Evolutionary conservation across 2,888 invertebrate species (phyloP), one percentile per base, ranked within the genome.

Genomic region (Melieria crassipennis): DNA sequence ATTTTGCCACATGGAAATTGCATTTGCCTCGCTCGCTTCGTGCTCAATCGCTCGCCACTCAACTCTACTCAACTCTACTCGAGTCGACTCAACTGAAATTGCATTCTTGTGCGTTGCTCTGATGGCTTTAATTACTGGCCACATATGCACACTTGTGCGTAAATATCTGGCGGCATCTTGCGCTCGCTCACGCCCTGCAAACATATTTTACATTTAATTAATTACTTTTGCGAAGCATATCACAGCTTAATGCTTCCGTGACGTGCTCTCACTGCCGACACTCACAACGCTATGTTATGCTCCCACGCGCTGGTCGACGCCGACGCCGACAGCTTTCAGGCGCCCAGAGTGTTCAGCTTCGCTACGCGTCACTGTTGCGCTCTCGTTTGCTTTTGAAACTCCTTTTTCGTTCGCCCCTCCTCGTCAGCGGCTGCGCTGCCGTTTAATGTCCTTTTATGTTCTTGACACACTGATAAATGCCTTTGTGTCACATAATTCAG

Each of bases 391-490:
- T 7, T 62, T 46, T 48, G 7, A 45, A 45, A 45, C 62, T 5
- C 47, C 45, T 47, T 48, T 47, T 16, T 62, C 13, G 52, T 30
- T 30, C 3, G 30, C 30, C 30, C 30, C 30, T 2, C 30, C 3
- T 2, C 30, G 2, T 30, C 30, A 30, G 30, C 30, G 30, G 2
- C 30, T 30, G 30, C 52, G 48, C 7, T 65, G 30, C 42, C 30
- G 13, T 65, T 65, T 45, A 65, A 55, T 65, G 43, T 9, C 46
- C 45, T 65, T 65, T 45, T 56, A 65, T 48, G 57, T 10, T 45
- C 50, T 48, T 56, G 57, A 57, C 56, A 65, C 65, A n/a, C 65
- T 65, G 65, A 65, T 65, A 65, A 65, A 65, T 65, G 45, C 7
- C 46, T 43, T 56, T 65, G 56, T 56, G 55, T 43, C 65, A 52